Base-by-base conservation (phyloP, 2,113 vertebrate genomes). In the Hirundichthys speculiger region DNA sequence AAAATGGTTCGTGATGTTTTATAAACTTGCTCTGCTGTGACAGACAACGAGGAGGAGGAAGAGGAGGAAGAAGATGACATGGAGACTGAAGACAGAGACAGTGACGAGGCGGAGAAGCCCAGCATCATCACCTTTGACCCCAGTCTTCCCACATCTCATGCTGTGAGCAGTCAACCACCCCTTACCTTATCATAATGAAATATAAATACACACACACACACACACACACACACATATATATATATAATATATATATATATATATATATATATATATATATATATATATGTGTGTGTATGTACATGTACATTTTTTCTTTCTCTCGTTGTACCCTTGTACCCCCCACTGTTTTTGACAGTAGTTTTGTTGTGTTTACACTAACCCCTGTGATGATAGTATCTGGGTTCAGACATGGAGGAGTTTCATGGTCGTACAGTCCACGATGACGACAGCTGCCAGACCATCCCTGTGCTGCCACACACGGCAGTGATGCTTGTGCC, bases 371-470 rank as follows among this genome's bases (percentile, higher is more conserved):
- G n/a, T 48, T 69, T 40, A 69, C 30, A 0, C 19, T 62, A 13
- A 24, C 49, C 16, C 20, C 22, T 78, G 30, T 81, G 21, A 3
- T 24, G 43, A 11, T 83, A 99, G 97, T 99, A 99, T 70, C 87
- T 99, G 82, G 98, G 98, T 2, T 89, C 93, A 3, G 97, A 99
- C 72, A 99, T 99, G 97, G 97, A 99, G 78, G 98, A 99, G 89
- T 99, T 98, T 73, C 96, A 98, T 0, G 97, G 98, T 0, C 91
- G 98, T 7, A 99, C 98, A 0, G 82, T 99, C 63, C 96, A 98
- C 0, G 98, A 99, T 1, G 98, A 99, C 0, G 96, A 97, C 90
- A 99, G 98, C 86, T 95, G 94, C 73, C 98, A 95, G 86, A 91
- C 92, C 64, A 95, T 99, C 34, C 97, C 98, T 0, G 96, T 99